Evolutionary conservation across 1,140 invertebrate species (phyloP), one percentile per base, ranked within the genome.

Genomic region (Ceratina calcarata): DNA sequence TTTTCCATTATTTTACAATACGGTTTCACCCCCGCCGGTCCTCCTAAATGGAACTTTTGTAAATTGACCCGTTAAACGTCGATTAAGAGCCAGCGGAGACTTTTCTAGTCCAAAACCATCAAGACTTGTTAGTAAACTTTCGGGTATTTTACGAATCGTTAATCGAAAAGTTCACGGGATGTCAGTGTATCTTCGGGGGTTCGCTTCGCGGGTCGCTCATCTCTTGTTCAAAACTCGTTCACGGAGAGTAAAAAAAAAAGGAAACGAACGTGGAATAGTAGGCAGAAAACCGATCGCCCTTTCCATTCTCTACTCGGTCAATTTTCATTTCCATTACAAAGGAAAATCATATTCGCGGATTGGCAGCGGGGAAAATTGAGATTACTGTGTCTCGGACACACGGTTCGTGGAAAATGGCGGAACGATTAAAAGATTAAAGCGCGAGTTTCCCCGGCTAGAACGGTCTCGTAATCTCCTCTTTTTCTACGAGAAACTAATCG

Each of bases 381-480:
- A 73, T 78, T 60, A 65, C 55, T 37, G 45, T 78, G 27, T 65
- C 58, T 27, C 60, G 45, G n/a, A 45, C 27, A 32, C 27, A 32
- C 57, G 53, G 45, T 15, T n/a, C 15, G 32, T 13, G 58, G 32
- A 55, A 78, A 76, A 27, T 27, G 70, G 53, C 68, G 55, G 58
- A 20, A 51, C 45, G 18, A 53, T 74, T 68, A 58, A 73, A 57
- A 74, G 65, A 83, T 79, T 83, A 83, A 83, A 84, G 27, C 32
- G 65, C 60, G 22, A 16, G 16, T 79, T 83, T 53, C n/a, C 37
- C n/a, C 49, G 20, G 67, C 76, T 58, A 45, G 49, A 76, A 76
- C 7, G 65, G 57, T 27, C 72, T 55, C 55, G 75, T 73, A 68
- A 73, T 20, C 32, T 15, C 22, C 71, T 58, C 49, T 68, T 74